phyloP scores from a whole-genome alignment of 2,113 vertebrate genomes.

The Nettapus auritus region DNA sequence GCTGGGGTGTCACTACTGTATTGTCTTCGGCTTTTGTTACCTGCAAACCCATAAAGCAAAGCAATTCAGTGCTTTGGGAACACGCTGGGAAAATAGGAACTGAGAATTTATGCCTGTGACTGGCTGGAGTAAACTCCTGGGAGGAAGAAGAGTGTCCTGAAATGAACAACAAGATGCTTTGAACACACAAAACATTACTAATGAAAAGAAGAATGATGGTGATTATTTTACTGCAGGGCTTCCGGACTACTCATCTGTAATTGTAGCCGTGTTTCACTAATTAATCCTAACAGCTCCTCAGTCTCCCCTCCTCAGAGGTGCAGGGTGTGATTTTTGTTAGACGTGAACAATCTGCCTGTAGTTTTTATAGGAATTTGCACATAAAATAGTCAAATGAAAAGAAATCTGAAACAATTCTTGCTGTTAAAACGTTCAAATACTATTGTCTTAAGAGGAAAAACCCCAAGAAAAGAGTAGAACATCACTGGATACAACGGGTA shows the following conservation, averaged over 20 bases:
- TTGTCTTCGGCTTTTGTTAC: background rate
- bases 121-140: background rate
- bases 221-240: conserved; percentile 2
- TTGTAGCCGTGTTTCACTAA: conserved; percentile 22
- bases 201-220: conserved; percentile 4
- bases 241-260: conserved; percentile 61
- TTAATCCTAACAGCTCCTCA: conserved; percentile 37
- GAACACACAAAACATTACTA: background rate
- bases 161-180: background rate
- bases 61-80: background rate
- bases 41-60: background rate
- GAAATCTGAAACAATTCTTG: background rate
- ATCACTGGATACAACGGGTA: background rate
- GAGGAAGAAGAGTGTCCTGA: background rate
- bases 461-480: background rate
- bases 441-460: background rate
- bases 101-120: background rate
- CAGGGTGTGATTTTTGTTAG: background rate
- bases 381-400: background rate
- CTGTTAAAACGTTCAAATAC: background rate
- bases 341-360: background rate
- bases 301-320: background rate
- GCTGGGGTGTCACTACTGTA: background rate
- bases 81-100: background rate
- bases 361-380: background rate